phyloP scores from a whole-genome alignment of 1,140 invertebrate genomes.

The Anoplolepis gracilipes region DNA sequence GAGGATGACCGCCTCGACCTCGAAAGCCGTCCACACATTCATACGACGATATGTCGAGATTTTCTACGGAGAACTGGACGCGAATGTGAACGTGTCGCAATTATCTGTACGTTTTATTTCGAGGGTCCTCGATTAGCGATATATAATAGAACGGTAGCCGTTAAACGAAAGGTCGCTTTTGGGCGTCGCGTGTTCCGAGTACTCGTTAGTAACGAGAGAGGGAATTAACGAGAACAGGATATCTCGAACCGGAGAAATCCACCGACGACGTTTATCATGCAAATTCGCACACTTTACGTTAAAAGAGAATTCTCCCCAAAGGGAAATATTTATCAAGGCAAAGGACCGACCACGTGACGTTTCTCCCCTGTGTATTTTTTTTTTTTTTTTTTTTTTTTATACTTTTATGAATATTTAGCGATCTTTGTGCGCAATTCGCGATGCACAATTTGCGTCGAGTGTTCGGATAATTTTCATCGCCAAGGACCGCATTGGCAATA shows the following conservation, averaged over 20 bases:
- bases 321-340: constrained; percentile 7
- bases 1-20: constrained; percentile 80
- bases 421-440: constrained; percentile 42
- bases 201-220: constrained; percentile 40
- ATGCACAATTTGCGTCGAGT: constrained; percentile 36
- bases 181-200: constrained; percentile 11
- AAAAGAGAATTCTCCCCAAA: constrained; percentile 9
- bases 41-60: constrained; percentile 43
- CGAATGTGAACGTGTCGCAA: constrained; percentile 30
- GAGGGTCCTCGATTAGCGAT: background rate
- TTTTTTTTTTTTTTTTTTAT: too few species aligned
- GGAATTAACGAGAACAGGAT: constrained; percentile 41
- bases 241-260: constrained; percentile 35
- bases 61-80: constrained; percentile 51
- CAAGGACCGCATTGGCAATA: constrained; percentile 19
- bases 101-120: background rate
- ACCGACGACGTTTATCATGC: constrained; percentile 61
- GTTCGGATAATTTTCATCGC: constrained; percentile 22
- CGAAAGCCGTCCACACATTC: constrained; percentile 49
- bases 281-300: constrained; percentile 54
- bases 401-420: constrained; percentile 58
- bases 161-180: constrained; percentile 49
- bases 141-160: background rate
- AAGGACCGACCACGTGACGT: background rate
- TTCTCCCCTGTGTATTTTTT: background rate